Base-by-base conservation (phyloP, 2,888 invertebrate genomes). In the Acleris holmiana region DNA sequence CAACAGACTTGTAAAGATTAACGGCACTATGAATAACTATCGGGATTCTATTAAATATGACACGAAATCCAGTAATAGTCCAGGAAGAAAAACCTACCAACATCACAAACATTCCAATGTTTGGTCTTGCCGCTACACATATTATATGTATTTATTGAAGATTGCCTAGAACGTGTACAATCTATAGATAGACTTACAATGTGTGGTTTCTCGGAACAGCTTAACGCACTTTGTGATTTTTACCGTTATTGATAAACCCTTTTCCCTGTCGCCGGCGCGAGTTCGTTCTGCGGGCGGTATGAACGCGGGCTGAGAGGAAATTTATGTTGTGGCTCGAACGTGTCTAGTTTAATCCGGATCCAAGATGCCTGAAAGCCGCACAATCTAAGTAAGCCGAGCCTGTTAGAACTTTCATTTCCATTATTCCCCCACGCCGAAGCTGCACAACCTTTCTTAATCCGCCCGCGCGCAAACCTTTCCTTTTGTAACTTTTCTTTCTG, bases 301-400 rank as follows among this genome's bases (percentile, higher is more conserved):
- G 75, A 80, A 79, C 80, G 70, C 74, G 72, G 75, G 79, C 77
- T 78, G 79, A 82, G 77, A 80, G 78, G 73, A 78, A 85, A 88
- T 88, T 84, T 84, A 88, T 87, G 84, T 84, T 79, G 82, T 77
- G 83, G 84, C 82, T 78, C 76, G 77, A 83, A 83, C 82, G 82
- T 84, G 85, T 86, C 85, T 83, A 79, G 82, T 83, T 83, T 86
- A 88, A 88, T 87, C 85, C 83, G 75, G 73, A 77, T 77, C 76
- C 76, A 76, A 79, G 80, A 84, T 82, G 80, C 78, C 79, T 79
- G 80, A 76, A 80, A 82, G 82, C 85, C 83, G 73, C 84, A 81
- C 82, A 85, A 85, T 86, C 83, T 85, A 82, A 87, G 83, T 85
- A 86, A 87, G 81, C 78, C 80, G 80, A 76, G 77, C 76, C 82